Base-by-base conservation (phyloP, 2,797 vertebrate species). In the Pyrocephalus nanus region DNA sequence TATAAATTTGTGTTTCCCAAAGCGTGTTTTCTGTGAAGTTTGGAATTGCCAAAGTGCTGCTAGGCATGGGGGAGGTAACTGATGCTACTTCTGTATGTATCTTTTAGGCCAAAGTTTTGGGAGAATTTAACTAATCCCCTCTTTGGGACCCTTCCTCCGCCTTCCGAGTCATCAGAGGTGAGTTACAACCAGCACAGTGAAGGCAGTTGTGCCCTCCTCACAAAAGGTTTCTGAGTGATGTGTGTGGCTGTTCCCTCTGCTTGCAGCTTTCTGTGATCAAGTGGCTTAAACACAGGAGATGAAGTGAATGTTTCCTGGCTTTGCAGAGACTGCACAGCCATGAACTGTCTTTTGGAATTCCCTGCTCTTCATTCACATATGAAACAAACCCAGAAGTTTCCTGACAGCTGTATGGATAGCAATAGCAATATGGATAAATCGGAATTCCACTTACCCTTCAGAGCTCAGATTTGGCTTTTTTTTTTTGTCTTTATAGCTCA, bases 141-240 rank as follows among this genome's bases (percentile, higher is more conserved):
- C 12, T 99, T 99, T 91, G 99, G 98, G 61, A 98, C 98, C 2
- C 98, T 99, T 53, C 97, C 98, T 53, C 97, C 98, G 0, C 99
- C 98, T 43, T 99, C 98, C 3, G 99, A 99, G 73, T 99, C 98
- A 10, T 99, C 99, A n/a, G 99, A 99, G 98, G 99, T 99, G 95
- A 97, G 97, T 94, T 42, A 12, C 9, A 45, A 34, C 43, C 21
- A 57, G 26, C 17, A n/a, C 10, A 57, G 38, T 11, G 26, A 50
- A 47, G 22, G 26, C 15, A 47, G 11, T 51, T 42, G 4, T 2
- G 11, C 34, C 25, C 62, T 61, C 60, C 9, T 60, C 26, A 57
- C n/a, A 15, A 50, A 5, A 64, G 30, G 8, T 55, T 89, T 93
- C 29, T 36, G 10, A 34, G 27, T 50, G 43, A 40, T 25, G 2